Evolutionary conservation across 1,140 invertebrate species (phyloP).

Genomic region (Drosophila funebris): DNA sequence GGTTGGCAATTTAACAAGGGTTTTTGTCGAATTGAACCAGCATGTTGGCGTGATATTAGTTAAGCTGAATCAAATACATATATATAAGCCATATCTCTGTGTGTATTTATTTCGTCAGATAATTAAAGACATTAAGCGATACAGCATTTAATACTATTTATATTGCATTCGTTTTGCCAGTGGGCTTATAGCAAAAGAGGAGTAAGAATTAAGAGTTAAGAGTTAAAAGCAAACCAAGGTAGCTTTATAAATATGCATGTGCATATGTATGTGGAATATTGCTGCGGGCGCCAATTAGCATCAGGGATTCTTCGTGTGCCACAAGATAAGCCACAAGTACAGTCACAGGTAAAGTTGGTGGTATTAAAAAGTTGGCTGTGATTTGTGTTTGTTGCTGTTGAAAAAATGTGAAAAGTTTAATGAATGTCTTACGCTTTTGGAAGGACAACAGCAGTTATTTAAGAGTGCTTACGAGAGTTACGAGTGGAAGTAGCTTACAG

Average conservation of each 20-base stretch:
- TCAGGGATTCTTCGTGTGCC: constrained; percentile 18
- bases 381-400: constrained; percentile 20
- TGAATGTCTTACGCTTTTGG: constrained; percentile 20
- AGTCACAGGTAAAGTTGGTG: constrained; percentile 5
- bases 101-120: not conserved
- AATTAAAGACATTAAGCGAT: constrained; percentile 8
- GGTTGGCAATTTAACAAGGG: constrained; percentile 23
- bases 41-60: constrained; percentile 12
- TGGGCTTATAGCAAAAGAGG: not conserved
- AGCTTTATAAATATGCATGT: constrained; percentile 1
- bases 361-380: constrained; percentile 30
- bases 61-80: constrained; percentile 4
- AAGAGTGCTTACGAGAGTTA: constrained; percentile 19
- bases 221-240: constrained; percentile 1
- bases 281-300: constrained; percentile 59
- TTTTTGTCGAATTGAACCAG: constrained; percentile 3
- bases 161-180: not conserved
- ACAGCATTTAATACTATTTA: not conserved
- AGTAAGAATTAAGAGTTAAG: not conserved
- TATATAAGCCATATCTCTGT: not conserved
- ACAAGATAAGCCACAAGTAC: constrained; percentile 44
- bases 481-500: constrained; percentile 10
- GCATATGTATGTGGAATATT: not conserved
- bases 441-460: constrained; percentile 16
- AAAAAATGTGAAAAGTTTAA: constrained; percentile 48